Evolutionary conservation across 2,888 invertebrate genomes (phyloP).

Genomic region (Platerodrilus igneus): DNA sequence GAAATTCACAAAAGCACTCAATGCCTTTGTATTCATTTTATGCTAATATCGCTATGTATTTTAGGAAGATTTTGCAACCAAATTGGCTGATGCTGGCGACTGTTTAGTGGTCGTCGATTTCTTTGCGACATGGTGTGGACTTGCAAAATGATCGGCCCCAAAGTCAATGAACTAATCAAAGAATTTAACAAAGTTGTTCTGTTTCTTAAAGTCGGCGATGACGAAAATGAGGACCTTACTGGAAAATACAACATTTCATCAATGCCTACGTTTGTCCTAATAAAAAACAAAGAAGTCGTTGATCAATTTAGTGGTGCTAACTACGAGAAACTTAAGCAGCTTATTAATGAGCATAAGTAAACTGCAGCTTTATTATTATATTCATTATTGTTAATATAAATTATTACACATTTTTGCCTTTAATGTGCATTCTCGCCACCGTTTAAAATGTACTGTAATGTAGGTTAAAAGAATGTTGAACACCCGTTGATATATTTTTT

Average conservation of each 20-base stretch:
- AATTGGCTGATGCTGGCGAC: slow-evolving; percentile 68
- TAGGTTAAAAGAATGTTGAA: too few relatives aligned
- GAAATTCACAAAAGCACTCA: too few relatives aligned
- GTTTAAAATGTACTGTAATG: too few relatives aligned
- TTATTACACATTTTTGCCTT: slow-evolving; percentile 2
- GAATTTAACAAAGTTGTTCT: slow-evolving; percentile 51
- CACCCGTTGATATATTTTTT: too few relatives aligned
- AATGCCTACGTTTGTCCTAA: slow-evolving; percentile 88
- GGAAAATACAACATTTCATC: slow-evolving; percentile 73
- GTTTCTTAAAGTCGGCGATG: slow-evolving; percentile 65
- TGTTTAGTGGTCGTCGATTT: slow-evolving; percentile 86
- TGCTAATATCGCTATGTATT: too few relatives aligned
- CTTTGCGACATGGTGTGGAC: slow-evolving; percentile 90
- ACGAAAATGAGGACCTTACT: slow-evolving; percentile 79
- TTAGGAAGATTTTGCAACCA: slow-evolving; percentile 66
- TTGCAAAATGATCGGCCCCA: slow-evolving; percentile 83
- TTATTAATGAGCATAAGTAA: slow-evolving; percentile 58
- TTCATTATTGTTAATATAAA: not conserved
- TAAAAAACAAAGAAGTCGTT: slow-evolving; percentile 66
- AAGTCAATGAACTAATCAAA: slow-evolving; percentile 66
- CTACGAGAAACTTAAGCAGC: slow-evolving; percentile 61
- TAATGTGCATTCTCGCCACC: too few relatives aligned
- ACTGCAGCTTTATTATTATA: too few relatives aligned
- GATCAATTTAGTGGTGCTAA: slow-evolving; percentile 78
- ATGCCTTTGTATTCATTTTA: too few relatives aligned